phyloP scores from a whole-genome alignment of 2,888 invertebrate genomes.

The Agriopis marginaria region DNA sequence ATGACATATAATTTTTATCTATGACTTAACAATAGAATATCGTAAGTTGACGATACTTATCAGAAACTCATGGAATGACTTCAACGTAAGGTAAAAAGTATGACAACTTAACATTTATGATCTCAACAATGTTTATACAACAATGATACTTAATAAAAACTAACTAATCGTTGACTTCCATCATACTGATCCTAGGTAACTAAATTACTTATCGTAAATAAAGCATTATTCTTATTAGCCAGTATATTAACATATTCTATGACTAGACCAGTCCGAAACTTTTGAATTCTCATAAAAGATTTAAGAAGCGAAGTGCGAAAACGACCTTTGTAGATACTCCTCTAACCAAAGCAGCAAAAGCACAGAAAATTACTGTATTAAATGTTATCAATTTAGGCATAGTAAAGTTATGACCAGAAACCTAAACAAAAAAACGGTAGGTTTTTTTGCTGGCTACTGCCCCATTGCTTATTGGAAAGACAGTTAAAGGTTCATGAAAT shows the following conservation, averaged over 20 bases:
- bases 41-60: background rate
- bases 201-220: conserved; percentile 1
- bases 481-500: too few relatives aligned
- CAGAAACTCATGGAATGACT: conserved; percentile 8
- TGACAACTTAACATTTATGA: background rate
- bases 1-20: background rate
- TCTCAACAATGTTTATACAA: background rate
- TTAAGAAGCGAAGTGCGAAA: conserved; percentile 4
- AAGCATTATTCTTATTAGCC: conserved; percentile 10
- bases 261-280: conserved; percentile 46
- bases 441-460: too few relatives aligned
- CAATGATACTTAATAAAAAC: too few relatives aligned
- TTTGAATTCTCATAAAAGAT: conserved; percentile 8
- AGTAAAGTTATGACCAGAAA: too few relatives aligned
- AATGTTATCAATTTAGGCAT: too few relatives aligned
- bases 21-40: background rate
- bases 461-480: too few relatives aligned
- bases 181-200: background rate
- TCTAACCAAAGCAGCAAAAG: background rate
- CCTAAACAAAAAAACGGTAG: too few relatives aligned
- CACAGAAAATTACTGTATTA: too few relatives aligned
- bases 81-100: background rate
- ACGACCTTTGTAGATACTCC: background rate
- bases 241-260: conserved; percentile 42
- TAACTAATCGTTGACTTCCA: too few relatives aligned